phyloP scores from a whole-genome alignment of 2,113 vertebrate genomes.

The Hystrix brachyura region DNA sequence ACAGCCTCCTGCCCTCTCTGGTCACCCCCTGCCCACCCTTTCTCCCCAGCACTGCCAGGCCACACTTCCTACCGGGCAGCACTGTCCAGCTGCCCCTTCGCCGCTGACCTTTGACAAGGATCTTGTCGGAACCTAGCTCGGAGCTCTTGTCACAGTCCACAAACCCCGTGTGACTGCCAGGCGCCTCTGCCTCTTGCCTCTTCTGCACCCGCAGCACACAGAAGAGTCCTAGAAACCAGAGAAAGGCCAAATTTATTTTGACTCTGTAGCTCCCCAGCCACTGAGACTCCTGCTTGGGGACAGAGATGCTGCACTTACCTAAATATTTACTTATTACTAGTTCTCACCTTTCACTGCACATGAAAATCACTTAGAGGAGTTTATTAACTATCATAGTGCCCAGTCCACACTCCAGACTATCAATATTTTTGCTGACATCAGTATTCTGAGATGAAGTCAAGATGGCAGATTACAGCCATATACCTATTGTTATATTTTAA shows the following conservation, averaged over 20 bases:
- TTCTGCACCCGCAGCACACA: accelerated
- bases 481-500: background rate
- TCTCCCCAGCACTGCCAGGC: background rate
- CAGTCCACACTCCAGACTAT: too few species aligned
- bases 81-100: background rate
- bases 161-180: background rate
- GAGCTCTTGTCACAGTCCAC: background rate
- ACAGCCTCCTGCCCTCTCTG: background rate
- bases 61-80: background rate
- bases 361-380: background rate
- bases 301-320: background rate
- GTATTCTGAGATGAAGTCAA: background rate
- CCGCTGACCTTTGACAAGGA: background rate
- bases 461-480: background rate
- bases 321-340: background rate
- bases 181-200: background rate
- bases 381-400: background rate
- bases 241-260: background rate
- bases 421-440: too few species aligned
- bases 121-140: background rate
- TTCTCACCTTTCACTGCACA: background rate
- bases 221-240: background rate
- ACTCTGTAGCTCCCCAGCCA: background rate
- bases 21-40: accelerated
- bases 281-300: background rate